Evolutionary conservation across 2,113 vertebrate species (phyloP), one percentile per base, ranked within the genome.

Genomic region (Chionodraco myersi): DNA sequence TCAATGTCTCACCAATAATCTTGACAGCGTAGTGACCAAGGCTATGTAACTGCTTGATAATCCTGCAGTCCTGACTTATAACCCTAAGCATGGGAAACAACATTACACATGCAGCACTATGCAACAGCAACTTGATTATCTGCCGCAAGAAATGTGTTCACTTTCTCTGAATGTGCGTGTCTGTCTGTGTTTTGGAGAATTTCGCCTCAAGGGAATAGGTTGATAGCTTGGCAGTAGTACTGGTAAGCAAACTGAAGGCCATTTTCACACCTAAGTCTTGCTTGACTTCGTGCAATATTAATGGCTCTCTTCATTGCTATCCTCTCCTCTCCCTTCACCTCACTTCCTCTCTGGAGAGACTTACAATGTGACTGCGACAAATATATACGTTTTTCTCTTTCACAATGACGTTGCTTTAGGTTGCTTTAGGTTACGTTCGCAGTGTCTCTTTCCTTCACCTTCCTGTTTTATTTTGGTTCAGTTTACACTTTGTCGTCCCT

Each of bases 241-340:
- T 70, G 71, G 79, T 57, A 57, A 86, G 78, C 75, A 78, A 92
- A 87, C 87, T 85, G 75, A 75, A 87, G 87, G 89, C 76, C 91
- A 84, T 89, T 90, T 87, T 91, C 80, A 65, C 88, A 89, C 87
- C 82, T 79, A 72, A 83, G 72, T 83, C 63, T 77, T 86, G 83
- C 83, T 84, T 84, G 79, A 81, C 80, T 82, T 83, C 45, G 69
- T 87, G 77, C 76, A 86, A 91, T 90, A 88, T 91, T 88, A 87
- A 86, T 90, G 75, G 78, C 61, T 66, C 62, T 88, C 83, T 72
- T 86, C 26, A 26, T 30, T 41, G 72, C 61, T 66, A 76, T 83
- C 26, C 70, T 77, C 68, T 77, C 36, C 15, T 77, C 68, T 77
- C 36, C 15, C 59, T 56, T 90, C 80, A 68, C 84, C 78, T 86